Conservation (phyloP, 2,888 invertebrate species). For the Pachycephus smyrnensis region DNA sequence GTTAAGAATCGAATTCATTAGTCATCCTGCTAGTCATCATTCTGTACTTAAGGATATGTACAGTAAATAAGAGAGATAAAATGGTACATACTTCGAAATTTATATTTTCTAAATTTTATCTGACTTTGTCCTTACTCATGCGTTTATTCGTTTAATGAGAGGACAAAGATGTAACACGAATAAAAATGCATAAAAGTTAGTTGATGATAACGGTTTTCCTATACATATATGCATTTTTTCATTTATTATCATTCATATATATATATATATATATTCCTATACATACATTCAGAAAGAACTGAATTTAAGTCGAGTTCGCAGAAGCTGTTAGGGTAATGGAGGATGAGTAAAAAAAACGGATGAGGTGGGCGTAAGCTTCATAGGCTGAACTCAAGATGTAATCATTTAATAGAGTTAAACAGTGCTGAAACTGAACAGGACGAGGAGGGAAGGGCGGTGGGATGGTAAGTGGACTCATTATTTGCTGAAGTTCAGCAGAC, state of each 20-base stretch:
- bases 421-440: conserved; percentile 24
- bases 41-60: not conserved
- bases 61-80: no score
- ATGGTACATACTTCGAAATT: not conserved
- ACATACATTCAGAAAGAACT: not conserved
- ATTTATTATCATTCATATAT: no score
- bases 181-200: not conserved
- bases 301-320: not conserved
- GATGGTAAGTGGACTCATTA: not conserved
- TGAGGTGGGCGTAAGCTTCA: not conserved
- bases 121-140: not conserved
- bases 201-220: not conserved
- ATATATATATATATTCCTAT: no score
- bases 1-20: not conserved
- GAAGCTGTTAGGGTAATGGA: not conserved
- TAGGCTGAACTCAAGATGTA: conserved; percentile 29
- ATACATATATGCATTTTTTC: not conserved
- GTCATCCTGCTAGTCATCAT: not conserved
- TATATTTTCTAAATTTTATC: not conserved
- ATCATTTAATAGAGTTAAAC: conserved; percentile 36
- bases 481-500: not conserved
- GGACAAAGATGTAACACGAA: not conserved
- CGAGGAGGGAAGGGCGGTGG: not conserved
- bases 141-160: not conserved
- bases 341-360: not conserved